These are phyloP conservation scores for Harpagifer antarcticus DNA, from an alignment of 2,797 vertebrate species.

Conservation along the genomic window DNA sequence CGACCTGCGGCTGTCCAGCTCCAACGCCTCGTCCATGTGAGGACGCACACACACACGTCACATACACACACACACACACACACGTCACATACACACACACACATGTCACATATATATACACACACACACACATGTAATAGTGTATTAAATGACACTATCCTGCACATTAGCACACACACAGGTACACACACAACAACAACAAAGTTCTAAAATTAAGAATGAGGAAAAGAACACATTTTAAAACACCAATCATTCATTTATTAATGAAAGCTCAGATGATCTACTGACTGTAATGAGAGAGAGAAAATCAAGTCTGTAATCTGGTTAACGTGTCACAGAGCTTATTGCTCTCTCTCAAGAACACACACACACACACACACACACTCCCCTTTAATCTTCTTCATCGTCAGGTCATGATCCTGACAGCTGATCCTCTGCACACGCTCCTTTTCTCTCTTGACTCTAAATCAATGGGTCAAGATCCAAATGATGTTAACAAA, in stretches of 20 bases:
- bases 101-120: background rate
- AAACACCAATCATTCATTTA: background rate
- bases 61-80: background rate
- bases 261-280: background rate
- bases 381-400: conserved; percentile 28
- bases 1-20: conserved; percentile 93
- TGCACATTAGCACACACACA: too few relatives aligned
- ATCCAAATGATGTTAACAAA: background rate
- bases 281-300: background rate
- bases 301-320: conserved; percentile 24
- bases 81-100: conserved; percentile 1
- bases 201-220: too few relatives aligned
- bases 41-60: conserved; percentile 40
- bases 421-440: conserved; percentile 14
- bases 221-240: too few relatives aligned
- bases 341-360: background rate
- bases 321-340: conserved; percentile 8
- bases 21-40: conserved; percentile 96
- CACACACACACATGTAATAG: too few relatives aligned
- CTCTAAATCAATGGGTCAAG: background rate
- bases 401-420: conserved; percentile 13
- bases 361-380: conserved; percentile 6
- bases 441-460: background rate
- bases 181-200: too few relatives aligned
- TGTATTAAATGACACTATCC: too few relatives aligned